Conservation (phyloP, 2,113 vertebrate genomes). For the Sus scrofa region T2T-Sscrofa CM000812.6:131597001-131597500, state of each 20-base stretch:
- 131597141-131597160: neutral
- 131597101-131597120: neutral
- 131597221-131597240: neutral
- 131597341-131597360: neutral
- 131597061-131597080: neutral
- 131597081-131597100: neutral
- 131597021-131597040: neutral
- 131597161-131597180: conserved; percentile 1
- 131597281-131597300: neutral
- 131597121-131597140: neutral
- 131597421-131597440: neutral
- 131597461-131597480: conserved; percentile 5
- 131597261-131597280: conserved; percentile 16
- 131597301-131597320: neutral
- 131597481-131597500: neutral
- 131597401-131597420: neutral
- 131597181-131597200: conserved; percentile 14
- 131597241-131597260: conserved; percentile 1
- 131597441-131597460: neutral
- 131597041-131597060: neutral
- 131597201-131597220: neutral
- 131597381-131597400: neutral
- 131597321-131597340: neutral
- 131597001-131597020: neutral
- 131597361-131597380: neutral